phyloP scores from a whole-genome alignment of 2,797 vertebrate species.

The Potorous gilbertii region DNA sequence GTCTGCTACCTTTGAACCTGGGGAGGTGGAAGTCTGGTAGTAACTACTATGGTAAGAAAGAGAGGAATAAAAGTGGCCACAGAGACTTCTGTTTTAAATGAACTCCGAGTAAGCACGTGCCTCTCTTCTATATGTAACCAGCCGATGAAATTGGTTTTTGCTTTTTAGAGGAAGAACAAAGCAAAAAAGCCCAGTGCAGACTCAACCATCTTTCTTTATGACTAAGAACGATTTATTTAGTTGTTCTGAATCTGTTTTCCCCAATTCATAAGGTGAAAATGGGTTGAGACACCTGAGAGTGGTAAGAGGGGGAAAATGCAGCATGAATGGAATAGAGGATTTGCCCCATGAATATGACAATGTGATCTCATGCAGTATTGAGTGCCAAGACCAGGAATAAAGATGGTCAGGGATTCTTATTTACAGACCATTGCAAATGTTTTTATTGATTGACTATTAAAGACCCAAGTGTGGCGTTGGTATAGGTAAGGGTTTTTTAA shows the following conservation, averaged over 20 bases:
- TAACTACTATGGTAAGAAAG: neutral
- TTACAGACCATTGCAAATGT: neutral
- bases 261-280: neutral
- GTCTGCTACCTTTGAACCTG: neutral
- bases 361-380: neutral
- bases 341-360: neutral
- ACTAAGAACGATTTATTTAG: neutral
- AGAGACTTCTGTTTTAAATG: neutral
- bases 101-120: neutral
- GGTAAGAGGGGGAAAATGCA: neutral
- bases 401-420: neutral
- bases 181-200: neutral
- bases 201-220: neutral
- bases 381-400: neutral
- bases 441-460: neutral
- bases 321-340: neutral
- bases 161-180: neutral
- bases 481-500: conserved; percentile 24
- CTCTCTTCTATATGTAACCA: neutral
- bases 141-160: neutral
- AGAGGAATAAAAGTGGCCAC: neutral
- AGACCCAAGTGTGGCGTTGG: neutral
- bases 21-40: neutral
- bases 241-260: neutral
- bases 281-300: neutral